Base-by-base conservation (phyloP, 2,113 vertebrate genomes). In the Actenoides hombroni region DNA sequence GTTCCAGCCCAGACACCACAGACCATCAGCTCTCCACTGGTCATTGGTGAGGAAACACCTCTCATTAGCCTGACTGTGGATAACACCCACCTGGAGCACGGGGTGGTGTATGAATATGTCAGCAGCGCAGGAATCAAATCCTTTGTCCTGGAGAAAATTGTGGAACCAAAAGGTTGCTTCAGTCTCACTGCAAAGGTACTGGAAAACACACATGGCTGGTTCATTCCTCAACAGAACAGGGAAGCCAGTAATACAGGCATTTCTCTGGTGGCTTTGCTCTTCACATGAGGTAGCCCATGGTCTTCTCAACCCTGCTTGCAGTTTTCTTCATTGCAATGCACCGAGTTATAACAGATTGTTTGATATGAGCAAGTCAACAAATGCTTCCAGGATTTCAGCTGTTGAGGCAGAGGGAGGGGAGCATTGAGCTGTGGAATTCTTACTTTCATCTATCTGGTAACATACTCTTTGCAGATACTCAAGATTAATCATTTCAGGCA, bases 131-230 rank as follows among this genome's bases (percentile, higher is more conserved):
- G 99, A 17, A 98, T 99, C 96, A 99, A 98, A 96, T 99, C 99
- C 87, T 99, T 99, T 16, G 99, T 99, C 78, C 97, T 99, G 92
- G 99, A 99, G 98, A 99, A 99, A 98, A 98, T 99, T 33, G 98
- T 99, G 95, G 99, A 99, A 93, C 99, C 99, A 35, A 99, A 98
- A 29, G 99, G 99, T 94, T 99, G 98, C 94, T 99, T 99, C 95
- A 97, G 92, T 91, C 98, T 99, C 92, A 97, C 99, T 25, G 99
- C 99, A n/a, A 99, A 99, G 99, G 99, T 99, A 97, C 63, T 0
- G 1, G 54, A 63, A 89, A 60, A 54, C 2, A 0, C 18, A 19
- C 14, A 8, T 13, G 44, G 35, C 15, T 70, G 57, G n/a, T 77
- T 89, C 61, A 24, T 59, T 89, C 42, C 56, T 61, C 28, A 76